Evolutionary conservation across 2,888 invertebrate species (phyloP).

Genomic region (Athetis lepigone): DNA sequence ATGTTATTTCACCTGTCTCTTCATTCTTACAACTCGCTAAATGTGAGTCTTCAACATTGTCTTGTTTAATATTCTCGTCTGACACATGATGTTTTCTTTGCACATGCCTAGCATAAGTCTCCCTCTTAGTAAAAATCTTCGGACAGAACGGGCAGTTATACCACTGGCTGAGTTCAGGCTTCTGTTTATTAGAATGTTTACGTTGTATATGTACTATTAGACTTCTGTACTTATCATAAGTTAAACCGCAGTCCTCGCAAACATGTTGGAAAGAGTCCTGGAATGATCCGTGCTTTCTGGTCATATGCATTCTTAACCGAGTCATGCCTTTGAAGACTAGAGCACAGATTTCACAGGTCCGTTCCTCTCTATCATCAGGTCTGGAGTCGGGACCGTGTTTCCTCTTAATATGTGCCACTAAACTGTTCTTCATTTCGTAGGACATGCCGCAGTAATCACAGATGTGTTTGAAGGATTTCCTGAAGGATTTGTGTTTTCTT

Average conservation of each 20-base stretch:
- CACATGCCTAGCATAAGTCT: constrained; percentile 84
- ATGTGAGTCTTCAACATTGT: constrained; percentile 53
- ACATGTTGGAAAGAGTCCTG: constrained; percentile 81
- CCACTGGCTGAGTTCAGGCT: constrained; percentile 76
- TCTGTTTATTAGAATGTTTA: constrained; percentile 75
- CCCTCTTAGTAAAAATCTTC: constrained; percentile 81
- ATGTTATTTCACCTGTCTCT: constrained; percentile 81
- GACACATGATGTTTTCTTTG: constrained; percentile 82
- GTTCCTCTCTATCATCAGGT: constrained; percentile 78
- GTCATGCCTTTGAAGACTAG: constrained; percentile 84
- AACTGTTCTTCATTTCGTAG: constrained; percentile 83
- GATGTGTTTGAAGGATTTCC: constrained; percentile 78
- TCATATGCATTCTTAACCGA: constrained; percentile 85
- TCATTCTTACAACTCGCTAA: constrained; percentile 72
- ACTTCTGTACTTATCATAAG: constrained; percentile 85
- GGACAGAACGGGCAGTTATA: constrained; percentile 84
- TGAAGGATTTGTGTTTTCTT: constrained; percentile 80
- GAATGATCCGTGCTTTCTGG: constrained; percentile 82
- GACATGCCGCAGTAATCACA: constrained; percentile 85
- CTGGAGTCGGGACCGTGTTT: constrained; percentile 80
- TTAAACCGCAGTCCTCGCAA: constrained; percentile 82
- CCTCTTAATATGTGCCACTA: constrained; percentile 82
- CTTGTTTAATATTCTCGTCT: constrained; percentile 59
- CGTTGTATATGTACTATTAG: constrained; percentile 82
- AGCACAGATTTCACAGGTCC: constrained; percentile 84